Percentiles rank a stretch among this genome's conserved stretches.
Conservation (phyloP, 2,888 invertebrate species). For the Trissonchulus sp. region DNA sequence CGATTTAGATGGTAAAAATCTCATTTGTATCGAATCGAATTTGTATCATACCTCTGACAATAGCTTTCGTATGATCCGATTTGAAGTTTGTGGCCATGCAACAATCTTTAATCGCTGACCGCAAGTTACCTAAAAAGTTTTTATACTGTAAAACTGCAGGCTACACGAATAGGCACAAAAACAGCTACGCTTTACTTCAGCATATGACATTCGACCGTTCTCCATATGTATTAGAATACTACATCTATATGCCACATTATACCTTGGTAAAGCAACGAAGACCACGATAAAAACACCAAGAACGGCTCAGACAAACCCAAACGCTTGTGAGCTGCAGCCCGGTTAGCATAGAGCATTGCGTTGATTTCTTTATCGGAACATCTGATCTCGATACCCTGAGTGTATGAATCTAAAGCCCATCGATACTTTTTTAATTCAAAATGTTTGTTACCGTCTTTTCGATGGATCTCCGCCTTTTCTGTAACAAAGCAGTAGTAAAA, state of each 20-base stretch:
- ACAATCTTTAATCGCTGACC: slow-evolving; percentile 72
- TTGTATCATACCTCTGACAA: slow-evolving; percentile 56
- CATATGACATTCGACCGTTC: not conserved
- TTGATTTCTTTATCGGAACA: slow-evolving; percentile 67
- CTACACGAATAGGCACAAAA: not conserved
- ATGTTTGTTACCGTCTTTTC: slow-evolving; percentile 91
- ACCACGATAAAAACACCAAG: no score
- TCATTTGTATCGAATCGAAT: no score
- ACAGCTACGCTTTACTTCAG: not conserved
- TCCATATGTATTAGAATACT: not conserved
- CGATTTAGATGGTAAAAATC: no score
- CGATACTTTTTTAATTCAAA: slow-evolving; percentile 89
- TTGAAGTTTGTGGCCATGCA: slow-evolving; percentile 69
- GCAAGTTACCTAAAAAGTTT: slow-evolving; percentile 52
- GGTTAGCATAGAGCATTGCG: slow-evolving; percentile 78
- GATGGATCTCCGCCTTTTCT: slow-evolving; percentile 79
- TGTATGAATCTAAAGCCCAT: slow-evolving; percentile 71
- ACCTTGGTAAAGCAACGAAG: no score
- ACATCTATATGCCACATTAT: not conserved
- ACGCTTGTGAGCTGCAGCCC: slow-evolving; percentile 80
- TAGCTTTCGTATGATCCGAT: slow-evolving; percentile 70
- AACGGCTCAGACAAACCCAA: no score
- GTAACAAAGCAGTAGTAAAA: slow-evolving; percentile 36
- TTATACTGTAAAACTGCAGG: not conserved
- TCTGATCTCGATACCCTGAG: slow-evolving; percentile 75